Evolutionary conservation across 2,888 invertebrate genomes (phyloP).

Genomic region (Prosopocoilus inquinatus): DNA sequence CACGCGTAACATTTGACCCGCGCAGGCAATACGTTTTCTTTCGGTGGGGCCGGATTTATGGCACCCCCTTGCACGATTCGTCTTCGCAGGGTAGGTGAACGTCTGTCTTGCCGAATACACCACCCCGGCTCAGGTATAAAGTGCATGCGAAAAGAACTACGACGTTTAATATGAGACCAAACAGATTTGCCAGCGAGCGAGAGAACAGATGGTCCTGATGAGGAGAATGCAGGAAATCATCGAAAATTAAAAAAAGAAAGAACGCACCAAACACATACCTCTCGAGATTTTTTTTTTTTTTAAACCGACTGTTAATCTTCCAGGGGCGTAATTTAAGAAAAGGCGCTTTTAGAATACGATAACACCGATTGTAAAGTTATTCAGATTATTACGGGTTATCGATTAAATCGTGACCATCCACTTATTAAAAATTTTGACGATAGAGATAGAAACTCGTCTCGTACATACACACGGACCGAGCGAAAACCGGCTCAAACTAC

Average conservation of each 20-base stretch:
- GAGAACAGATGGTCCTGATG: too few relatives aligned
- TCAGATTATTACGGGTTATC: too few relatives aligned
- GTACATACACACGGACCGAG: too few relatives aligned
- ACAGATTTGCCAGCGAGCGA: neutral
- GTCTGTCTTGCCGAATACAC: neutral
- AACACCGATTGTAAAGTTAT: too few relatives aligned
- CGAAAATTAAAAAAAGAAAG: neutral
- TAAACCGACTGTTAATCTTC: too few relatives aligned
- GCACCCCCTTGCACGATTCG: conserved; percentile 9
- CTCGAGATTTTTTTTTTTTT: too few relatives aligned
- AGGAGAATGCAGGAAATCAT: neutral
- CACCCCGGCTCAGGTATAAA: conserved; percentile 2
- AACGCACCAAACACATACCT: too few relatives aligned
- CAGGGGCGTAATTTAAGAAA: too few relatives aligned
- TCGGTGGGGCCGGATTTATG: conserved; percentile 13
- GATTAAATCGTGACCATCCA: too few relatives aligned
- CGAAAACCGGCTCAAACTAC: neutral
- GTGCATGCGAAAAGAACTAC: neutral
- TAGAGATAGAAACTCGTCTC: too few relatives aligned
- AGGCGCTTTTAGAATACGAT: too few relatives aligned
- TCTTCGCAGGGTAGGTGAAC: neutral
- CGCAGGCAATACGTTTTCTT: conserved; percentile 28
- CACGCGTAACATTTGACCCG: conserved; percentile 30
- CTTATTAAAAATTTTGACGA: too few relatives aligned
- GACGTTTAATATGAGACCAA: neutral